Evolutionary conservation across 2,113 vertebrate genomes (phyloP), one percentile per base, ranked within the genome.

Genomic region (Zeus faber): DNA sequence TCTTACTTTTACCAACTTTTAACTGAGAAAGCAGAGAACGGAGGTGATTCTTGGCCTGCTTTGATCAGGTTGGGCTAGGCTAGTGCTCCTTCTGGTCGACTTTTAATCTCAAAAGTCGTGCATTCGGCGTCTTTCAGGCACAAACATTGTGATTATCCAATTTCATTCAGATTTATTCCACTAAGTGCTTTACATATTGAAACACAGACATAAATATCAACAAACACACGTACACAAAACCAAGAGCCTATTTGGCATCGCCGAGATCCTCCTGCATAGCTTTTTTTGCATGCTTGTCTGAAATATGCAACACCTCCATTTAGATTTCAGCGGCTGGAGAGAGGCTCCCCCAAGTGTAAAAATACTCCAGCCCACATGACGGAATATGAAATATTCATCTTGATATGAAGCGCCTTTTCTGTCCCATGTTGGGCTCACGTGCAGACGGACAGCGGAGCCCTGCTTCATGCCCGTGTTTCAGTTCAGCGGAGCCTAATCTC

Each of bases 291-390:
- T 0, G 22, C 63, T 52, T 26, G 65, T 77, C 8, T 57, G 49
- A 88, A 88, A 88, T 81, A 87, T 83, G 82, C 65, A 88, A 47
- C 29, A 52, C 39, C 20, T 40, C 23, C 50, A 81, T 88, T 63
- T 49, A 70, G 81, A 79, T 84, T 86, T 79, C 58, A 64, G 62
- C 4, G 8, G 46, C 70, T 24, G 37, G 25, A 76, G 62, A 72
- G 68, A 66, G 48, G 65, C 58, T 35, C n/a, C 27, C n/a, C 21
- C 14, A 16, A 18, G 29, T 67, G 83, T 76, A 85, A 78, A 89
- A 87, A 84, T 84, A 87, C 27, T 6, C 44, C 18, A 65, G 44
- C 39, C 61, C 37, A 24, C 49, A 29, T 52, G 54, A 70, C 47
- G 64, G 65, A 67, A 47, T 21, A 74, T 85, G 33, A 87, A 89